Conservation (phyloP, 2,888 invertebrate species). For the Formica aserva region DNA sequence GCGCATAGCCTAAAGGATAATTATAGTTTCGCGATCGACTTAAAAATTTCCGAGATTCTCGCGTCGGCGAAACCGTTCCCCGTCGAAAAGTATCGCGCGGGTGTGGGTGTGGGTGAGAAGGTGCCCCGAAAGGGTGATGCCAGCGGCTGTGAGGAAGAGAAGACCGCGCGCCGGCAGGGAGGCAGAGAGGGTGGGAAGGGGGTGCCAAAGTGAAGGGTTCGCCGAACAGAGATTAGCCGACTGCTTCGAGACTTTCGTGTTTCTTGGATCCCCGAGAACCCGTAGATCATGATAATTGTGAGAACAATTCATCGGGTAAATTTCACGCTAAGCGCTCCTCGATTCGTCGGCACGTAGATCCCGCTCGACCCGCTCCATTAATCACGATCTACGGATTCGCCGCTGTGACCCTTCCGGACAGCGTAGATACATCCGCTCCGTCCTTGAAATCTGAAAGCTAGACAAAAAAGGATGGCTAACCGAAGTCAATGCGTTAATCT, state of each 20-base stretch:
- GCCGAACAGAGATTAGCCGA: constrained; percentile 82
- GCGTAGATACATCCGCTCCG: constrained; percentile 23
- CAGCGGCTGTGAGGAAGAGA: constrained; percentile 34
- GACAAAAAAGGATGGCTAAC: constrained; percentile 10
- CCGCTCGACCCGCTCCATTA: constrained; percentile 71
- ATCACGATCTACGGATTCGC: constrained; percentile 74
- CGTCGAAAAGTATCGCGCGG: constrained; percentile 67
- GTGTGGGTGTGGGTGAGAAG: constrained; percentile 66
- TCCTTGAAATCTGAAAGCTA: constrained; percentile 33
- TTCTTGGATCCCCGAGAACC: constrained; percentile 82
- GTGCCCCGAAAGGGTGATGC: constrained; percentile 49
- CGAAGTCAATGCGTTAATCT: not conserved
- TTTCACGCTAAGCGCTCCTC: constrained; percentile 80
- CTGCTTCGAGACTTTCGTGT: constrained; percentile 81
- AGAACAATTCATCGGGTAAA: constrained; percentile 84
- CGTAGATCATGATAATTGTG: constrained; percentile 86
- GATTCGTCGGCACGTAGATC: constrained; percentile 67
- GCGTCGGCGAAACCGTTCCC: constrained; percentile 55
- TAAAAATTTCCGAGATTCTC: constrained; percentile 79
- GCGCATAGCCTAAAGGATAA: constrained; percentile 81
- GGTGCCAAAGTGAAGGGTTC: constrained; percentile 80
- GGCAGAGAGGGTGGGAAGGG: constrained; percentile 36
- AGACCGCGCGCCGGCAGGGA: constrained; percentile 28
- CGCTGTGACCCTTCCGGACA: constrained; percentile 40
- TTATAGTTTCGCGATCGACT: constrained; percentile 80